These are phyloP conservation scores for Clavelina lepadiformis DNA, from an alignment of 23 tunicate species.

Conservation along the genomic window DNA sequence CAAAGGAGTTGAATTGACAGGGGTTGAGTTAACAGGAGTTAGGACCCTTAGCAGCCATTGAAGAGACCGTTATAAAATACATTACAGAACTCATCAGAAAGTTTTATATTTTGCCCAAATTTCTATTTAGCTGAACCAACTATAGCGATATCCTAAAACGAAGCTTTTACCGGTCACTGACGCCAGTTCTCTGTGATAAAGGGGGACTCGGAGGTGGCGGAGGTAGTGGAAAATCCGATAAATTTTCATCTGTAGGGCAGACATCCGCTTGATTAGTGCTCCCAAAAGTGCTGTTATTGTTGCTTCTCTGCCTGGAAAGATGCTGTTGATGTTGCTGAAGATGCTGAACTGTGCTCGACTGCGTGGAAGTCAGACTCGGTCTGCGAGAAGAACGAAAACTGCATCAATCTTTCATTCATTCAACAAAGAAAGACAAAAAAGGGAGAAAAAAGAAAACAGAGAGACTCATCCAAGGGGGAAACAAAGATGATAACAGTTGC, in stretches of 20 bases:
- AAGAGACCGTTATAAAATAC: no score
- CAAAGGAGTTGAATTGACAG: no score
- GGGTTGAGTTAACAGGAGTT: no score
- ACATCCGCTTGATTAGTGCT: neutral
- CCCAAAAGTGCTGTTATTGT: slow-evolving; percentile 8
- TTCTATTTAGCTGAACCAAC: no score
- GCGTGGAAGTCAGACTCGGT: slow-evolving; percentile 30
- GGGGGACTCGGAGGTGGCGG: slow-evolving; percentile 52
- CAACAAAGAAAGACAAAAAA: no score
- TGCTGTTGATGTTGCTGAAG: slow-evolving; percentile 39
- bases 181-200: slow-evolving; percentile 51
- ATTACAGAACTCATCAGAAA: no score
- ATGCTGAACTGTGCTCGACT: slow-evolving; percentile 20
- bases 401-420: neutral
- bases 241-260: neutral
- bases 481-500: no score
- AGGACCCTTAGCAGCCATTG: no score
- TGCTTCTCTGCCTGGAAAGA: slow-evolving; percentile 22
- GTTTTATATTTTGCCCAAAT: no score
- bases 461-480: no score
- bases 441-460: no score
- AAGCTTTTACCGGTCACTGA: slow-evolving; percentile 83
- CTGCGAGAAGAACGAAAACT: neutral
- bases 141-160: no score
- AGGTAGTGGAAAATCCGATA: neutral